These are phyloP conservation scores for Syrmaticus mikado DNA, from an alignment of 2,113 vertebrate species.

Conservation along the genomic window DNA sequence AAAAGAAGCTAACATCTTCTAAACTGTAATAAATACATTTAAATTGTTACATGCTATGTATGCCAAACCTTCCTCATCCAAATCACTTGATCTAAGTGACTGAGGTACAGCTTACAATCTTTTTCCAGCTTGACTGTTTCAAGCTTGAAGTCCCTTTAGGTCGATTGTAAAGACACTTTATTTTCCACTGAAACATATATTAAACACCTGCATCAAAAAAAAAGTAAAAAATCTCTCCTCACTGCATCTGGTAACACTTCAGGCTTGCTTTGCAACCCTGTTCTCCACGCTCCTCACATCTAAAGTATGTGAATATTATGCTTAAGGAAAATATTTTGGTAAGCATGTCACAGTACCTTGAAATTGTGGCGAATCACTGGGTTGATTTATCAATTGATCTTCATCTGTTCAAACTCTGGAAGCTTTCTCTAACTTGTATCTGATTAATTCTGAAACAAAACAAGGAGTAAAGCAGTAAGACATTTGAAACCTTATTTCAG, in stretches of 20 bases:
- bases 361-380: slow-evolving; percentile 67
- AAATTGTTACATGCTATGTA: not conserved
- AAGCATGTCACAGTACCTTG: slow-evolving; percentile 71
- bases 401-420: slow-evolving; percentile 76
- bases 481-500: not conserved
- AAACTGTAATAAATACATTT: not conserved
- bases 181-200: slow-evolving; percentile 34
- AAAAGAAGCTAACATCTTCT: not conserved
- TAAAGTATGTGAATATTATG: slow-evolving; percentile 21
- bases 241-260: slow-evolving; percentile 53
- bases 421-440: slow-evolving; percentile 69
- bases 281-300: slow-evolving; percentile 30
- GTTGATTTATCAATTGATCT: slow-evolving; percentile 74
- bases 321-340: slow-evolving; percentile 44
- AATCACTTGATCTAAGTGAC: not conserved
- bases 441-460: slow-evolving; percentile 72
- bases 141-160: not conserved
- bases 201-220: not conserved
- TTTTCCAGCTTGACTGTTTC: not conserved
- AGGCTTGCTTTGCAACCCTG: slow-evolving; percentile 19
- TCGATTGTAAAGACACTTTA: not conserved
- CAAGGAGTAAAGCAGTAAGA: slow-evolving; percentile 27
- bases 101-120: not conserved
- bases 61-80: not conserved
- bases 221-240: not conserved